Conservation (phyloP, 1,140 invertebrate species). For the Platorchestia sp. region DNA sequence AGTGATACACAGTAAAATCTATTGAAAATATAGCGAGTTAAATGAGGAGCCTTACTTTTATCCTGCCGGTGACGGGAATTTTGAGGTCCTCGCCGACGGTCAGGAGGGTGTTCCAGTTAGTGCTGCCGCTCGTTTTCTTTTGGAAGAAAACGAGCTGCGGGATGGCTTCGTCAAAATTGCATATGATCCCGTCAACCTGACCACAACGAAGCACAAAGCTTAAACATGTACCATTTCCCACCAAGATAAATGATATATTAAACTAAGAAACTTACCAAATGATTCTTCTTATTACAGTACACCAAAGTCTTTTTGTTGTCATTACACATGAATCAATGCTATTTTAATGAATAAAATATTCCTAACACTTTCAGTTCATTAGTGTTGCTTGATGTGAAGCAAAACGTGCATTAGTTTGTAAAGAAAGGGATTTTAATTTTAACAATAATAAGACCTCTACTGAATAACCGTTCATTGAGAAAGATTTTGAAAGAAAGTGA, state of each 20-base stretch:
- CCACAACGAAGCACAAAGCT: not conserved
- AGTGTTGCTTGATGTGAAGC: too few relatives aligned
- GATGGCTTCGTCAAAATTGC: conserved; percentile 72
- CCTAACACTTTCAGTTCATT: too few relatives aligned
- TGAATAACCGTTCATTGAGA: too few relatives aligned
- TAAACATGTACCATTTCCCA: not conserved
- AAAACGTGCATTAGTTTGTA: too few relatives aligned
- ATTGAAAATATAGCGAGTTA: not conserved
- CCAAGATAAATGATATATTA: not conserved
- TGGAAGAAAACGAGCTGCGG: conserved; percentile 73
- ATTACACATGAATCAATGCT: too few relatives aligned
- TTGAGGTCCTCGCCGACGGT: conserved; percentile 72
- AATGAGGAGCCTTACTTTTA: conserved; percentile 69
- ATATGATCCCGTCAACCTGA: conserved; percentile 68
- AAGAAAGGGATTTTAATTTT: too few relatives aligned
- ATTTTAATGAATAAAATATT: too few relatives aligned
- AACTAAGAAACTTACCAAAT: not conserved
- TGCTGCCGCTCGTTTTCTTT: conserved; percentile 70
- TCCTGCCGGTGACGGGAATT: conserved; percentile 72
- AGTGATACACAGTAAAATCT: too few relatives aligned
- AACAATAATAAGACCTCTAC: too few relatives aligned
- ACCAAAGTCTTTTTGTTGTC: not conserved
- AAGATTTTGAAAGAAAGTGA: too few relatives aligned
- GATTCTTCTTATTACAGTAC: too few relatives aligned
- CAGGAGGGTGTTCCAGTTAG: conserved; percentile 73